Evolutionary conservation across 2,797 vertebrate genomes (phyloP), one percentile per base, ranked within the genome.

Genomic region (Anomalospiza imberbis): DNA sequence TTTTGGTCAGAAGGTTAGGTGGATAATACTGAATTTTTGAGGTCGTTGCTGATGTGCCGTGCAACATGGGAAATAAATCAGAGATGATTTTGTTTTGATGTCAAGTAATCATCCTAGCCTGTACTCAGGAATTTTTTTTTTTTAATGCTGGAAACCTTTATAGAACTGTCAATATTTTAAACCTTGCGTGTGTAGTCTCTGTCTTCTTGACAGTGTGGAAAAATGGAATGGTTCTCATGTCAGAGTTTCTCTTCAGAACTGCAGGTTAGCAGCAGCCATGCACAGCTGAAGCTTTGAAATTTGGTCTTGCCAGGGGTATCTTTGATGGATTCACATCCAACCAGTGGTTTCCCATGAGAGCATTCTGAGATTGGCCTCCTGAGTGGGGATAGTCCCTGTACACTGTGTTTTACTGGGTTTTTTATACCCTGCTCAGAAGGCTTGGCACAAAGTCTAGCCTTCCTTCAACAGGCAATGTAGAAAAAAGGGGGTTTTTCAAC

Each of bases 381-480:
- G 48, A 65, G 28, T 17, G 48, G 20, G 18, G 34, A 25, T 81
- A 71, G 8, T 61, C 44, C 28, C 38, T 50, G 0, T 34, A 17
- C 34, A 38, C 55, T 62, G 54, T 0, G 0, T n/a, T 94, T 65
- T 61, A 13, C 7, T 44, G 6, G 0, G 0, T 17, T 38, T 58
- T 55, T 60, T 38, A 19, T 51, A 21, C 62, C 31, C 60, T 42
- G 26, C 40, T 76, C 9, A 6, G 53, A 36, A 50, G 44, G 6
- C 53, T 53, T 36, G n/a, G 17, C 31, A 40, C 44, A 28, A 63
- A 63, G 40, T n/a, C 28, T 78, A 65, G 24, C 25, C 12, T 28
- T 63, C 70, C 40, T 60, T 14, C 2, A 4, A 1, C 21, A 74
- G 45, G 8, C 38, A n/a, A 0, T 10, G 19, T 22, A 2, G 40